A percentile compares a stretch with the other conserved stretches of the same genome.
Evolutionary conservation across 2,797 vertebrate species (phyloP).

Genomic region (Hippocampus kuda): DNA sequence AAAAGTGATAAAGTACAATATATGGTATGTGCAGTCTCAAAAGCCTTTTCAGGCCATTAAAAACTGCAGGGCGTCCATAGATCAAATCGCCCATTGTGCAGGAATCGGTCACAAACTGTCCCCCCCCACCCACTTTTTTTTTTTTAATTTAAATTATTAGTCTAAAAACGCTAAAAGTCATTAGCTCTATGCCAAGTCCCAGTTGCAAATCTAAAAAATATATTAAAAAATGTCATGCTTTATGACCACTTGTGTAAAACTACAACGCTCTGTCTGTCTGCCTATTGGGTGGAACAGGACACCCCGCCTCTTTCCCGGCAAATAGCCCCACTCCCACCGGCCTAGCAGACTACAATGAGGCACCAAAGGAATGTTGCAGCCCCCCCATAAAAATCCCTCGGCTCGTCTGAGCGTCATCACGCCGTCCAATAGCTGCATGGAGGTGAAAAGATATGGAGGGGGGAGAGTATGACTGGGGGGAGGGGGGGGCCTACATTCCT

Average conservation of each 20-base stretch:
- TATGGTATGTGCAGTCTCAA: too few relatives aligned
- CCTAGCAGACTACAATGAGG: slow-evolving; percentile 49
- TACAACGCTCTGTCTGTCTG: slow-evolving; percentile 19
- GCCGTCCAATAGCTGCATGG: slow-evolving; percentile 33
- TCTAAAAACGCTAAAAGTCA: too few relatives aligned
- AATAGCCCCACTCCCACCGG: slow-evolving; percentile 38
- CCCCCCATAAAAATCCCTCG: slow-evolving; percentile 2
- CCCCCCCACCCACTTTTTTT: too few relatives aligned
- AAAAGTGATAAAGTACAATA: too few relatives aligned
- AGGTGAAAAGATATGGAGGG: slow-evolving; percentile 4
- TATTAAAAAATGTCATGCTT: background rate
- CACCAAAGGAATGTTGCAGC: slow-evolving; percentile 61
- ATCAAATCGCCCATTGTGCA: too few relatives aligned
- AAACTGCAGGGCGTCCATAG: too few relatives aligned
- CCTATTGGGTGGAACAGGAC: slow-evolving; percentile 22
- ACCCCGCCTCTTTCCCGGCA: slow-evolving; percentile 24
- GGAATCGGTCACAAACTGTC: too few relatives aligned
- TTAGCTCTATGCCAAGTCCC: too few relatives aligned
- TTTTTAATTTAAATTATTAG: too few relatives aligned
- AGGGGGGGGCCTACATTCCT: slow-evolving; percentile 42
- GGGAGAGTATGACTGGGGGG: background rate
- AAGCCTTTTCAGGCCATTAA: too few relatives aligned
- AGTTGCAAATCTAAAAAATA: background rate
- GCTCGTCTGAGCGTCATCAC: slow-evolving; percentile 22
- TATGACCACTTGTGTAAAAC: slow-evolving; percentile 45